Evolutionary conservation across 2,113 vertebrate genomes (phyloP).

Genomic region (Lasiurus borealis): DNA sequence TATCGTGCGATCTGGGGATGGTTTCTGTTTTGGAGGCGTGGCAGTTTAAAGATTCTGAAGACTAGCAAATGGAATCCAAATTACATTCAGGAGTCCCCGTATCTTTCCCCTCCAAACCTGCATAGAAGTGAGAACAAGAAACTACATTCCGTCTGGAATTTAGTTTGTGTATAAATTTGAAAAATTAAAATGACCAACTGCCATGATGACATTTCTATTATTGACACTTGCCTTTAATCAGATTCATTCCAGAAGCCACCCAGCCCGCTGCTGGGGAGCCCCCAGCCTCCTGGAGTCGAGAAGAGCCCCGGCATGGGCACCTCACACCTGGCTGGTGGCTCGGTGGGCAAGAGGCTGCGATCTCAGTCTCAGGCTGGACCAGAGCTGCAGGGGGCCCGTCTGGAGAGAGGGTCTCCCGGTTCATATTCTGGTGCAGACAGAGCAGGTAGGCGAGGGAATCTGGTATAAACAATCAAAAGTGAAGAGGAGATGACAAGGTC

Average conservation of each 20-base stretch:
- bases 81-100: neutral
- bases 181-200: neutral
- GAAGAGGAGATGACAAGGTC: constrained; percentile 49
- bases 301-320: too few relatives aligned
- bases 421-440: neutral
- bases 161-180: neutral
- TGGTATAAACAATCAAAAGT: neutral
- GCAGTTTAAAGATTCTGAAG: neutral
- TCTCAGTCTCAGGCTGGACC: neutral
- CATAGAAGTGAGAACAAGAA: neutral
- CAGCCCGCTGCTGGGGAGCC: too few relatives aligned
- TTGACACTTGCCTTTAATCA: neutral
- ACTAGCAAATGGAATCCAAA: neutral
- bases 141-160: neutral
- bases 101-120: neutral
- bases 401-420: neutral
- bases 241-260: too few relatives aligned
- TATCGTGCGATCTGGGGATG: too few relatives aligned
- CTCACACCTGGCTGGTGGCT: too few relatives aligned
- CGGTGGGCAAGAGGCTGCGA: neutral
- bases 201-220: neutral
- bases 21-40: too few relatives aligned
- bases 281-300: too few relatives aligned
- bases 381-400: neutral
- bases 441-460: neutral